Evolutionary conservation across 2,888 invertebrate genomes (phyloP), one percentile per base, ranked within the genome.

Genomic region (Cerastoderma edule): DNA sequence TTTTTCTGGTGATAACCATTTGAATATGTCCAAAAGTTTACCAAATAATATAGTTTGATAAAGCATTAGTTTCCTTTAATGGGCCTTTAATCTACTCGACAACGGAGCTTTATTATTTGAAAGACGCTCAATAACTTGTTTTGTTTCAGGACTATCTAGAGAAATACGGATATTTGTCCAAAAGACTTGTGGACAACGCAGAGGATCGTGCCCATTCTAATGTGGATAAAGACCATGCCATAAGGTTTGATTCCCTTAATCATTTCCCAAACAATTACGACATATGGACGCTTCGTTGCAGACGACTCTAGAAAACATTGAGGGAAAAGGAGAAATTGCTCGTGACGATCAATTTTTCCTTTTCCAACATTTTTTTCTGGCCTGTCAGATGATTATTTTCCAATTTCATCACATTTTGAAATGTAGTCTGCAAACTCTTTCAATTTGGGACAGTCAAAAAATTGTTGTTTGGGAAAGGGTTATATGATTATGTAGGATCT

Each of bases 141-240:
- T 48, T 8, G n/a, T n/a, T n/a, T n/a, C 65, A 80, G 80, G 70
- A 48, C 8, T 80, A 75, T 64, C 44, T 80, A 33, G 80, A 72
- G 39, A 68, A 56, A 30, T 80, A 75, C 48, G 80, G 80, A 30
- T 80, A 80, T 54, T 56, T 80, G 35, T n/a, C 46, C 32, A 48
- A 35, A 16, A 54, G 22, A 28, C 16, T n/a, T 30, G 33, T 33
- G 19, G 19, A 27, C 4, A 30, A 48, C 13, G 24, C 13, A 8
- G 54, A 50, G 8, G 28, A 54, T 27, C 32, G 30, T 16, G 44
- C 28, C 13, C 74, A 77, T 10, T 50, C 50, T 2, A 10, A 50
- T n/a, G 50, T 50, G 4, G 50, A 50, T 27, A 1, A 2, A 22
- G 22, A 13, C 2, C 50, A 50, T 50, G 50, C 50, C 1, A 22